Evolutionary conservation across 2,888 invertebrate species (phyloP).

Genomic region (Chaitophorus viminalis): DNA sequence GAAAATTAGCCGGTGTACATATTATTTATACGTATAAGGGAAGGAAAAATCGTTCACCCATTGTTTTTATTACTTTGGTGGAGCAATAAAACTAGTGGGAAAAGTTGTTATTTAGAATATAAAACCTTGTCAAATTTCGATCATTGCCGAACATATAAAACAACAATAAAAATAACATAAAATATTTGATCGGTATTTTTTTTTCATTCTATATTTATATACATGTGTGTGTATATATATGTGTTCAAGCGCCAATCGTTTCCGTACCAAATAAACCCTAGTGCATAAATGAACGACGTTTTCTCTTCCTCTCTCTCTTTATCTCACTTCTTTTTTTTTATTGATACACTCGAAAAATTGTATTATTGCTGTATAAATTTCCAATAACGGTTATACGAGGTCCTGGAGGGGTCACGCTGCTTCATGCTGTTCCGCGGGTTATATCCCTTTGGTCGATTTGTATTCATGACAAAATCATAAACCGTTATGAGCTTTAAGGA

Average conservation of each 20-base stretch:
- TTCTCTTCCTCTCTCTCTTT: background rate
- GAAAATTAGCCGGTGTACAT: background rate
- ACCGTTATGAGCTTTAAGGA: conserved; percentile 39
- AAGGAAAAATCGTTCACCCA: conserved; percentile 41
- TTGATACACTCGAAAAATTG: conserved; percentile 59
- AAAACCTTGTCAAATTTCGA: conserved; percentile 59
- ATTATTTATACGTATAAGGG: background rate
- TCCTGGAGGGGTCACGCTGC: conserved; percentile 26
- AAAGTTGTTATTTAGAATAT: conserved; percentile 41
- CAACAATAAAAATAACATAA: conserved; percentile 60
- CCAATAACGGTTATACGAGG: conserved; percentile 42
- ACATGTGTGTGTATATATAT: background rate
- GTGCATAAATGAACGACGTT: conserved; percentile 30
- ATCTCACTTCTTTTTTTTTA: background rate
- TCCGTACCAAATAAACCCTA: conserved; percentile 59
- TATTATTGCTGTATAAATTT: conserved; percentile 59
- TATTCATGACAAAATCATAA: conserved; percentile 54
- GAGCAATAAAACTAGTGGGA: conserved; percentile 48
- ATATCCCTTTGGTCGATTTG: conserved; percentile 48
- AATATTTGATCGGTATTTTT: conserved; percentile 32
- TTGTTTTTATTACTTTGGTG: conserved; percentile 52
- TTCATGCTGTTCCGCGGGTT: conserved; percentile 23
- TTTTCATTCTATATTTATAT: background rate
- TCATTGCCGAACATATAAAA: conserved; percentile 59
- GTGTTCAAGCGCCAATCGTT: conserved; percentile 42